Base-by-base conservation (phyloP, 2,888 invertebrate species). In the Acronicta leporina region DNA sequence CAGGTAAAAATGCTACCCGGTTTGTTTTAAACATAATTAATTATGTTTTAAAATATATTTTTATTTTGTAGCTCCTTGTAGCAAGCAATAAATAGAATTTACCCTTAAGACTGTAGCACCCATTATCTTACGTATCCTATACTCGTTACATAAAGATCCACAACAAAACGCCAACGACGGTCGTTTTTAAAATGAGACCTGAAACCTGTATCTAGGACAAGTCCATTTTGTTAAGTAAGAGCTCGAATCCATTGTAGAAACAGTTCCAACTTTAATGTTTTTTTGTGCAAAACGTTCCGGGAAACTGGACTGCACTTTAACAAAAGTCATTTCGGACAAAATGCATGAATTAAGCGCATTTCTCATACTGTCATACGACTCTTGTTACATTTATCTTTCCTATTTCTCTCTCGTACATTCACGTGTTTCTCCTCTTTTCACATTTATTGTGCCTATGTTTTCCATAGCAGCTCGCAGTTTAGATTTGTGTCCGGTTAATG, bases 181-280 rank as follows among this genome's bases (percentile, higher is more conserved):
- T 69, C 75, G 75, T 70, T 80, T 79, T 77, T 73, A 73, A 73
- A 75, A 77, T 70, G 72, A 51, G 38, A 70, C 54, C 72, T 78
- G 68, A 77, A 74, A 75, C 77, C 72, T 76, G 65, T 71, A 83
- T 87, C 80, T 88, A 69, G 88, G 81, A 79, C 87, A 81, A 82
- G 82, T 78, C 85, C 84, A 84, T 87, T 89, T 83, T 77, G 81
- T 76, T 80, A 82, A 77, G 79, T 80, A 79, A 79, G 80, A 83
- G 80, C 80, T 80, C 77, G 73, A 79, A 81, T 85, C 80, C 80
- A 80, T 81, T 67, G 67, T 79, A 73, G 77, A 63, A 73, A 70
- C 56, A 63, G 59, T 68, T 68, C 15, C 57, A 47, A 59, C 43
- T 64, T 69, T 63, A 50, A 27, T 33, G 33, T n/a, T 43, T 65